Percentiles rank a stretch among this genome's conserved stretches.
These are phyloP conservation scores for Camelus bactrianus DNA, from an alignment of 2,113 vertebrate species.

Conservation along the genomic window DNA sequence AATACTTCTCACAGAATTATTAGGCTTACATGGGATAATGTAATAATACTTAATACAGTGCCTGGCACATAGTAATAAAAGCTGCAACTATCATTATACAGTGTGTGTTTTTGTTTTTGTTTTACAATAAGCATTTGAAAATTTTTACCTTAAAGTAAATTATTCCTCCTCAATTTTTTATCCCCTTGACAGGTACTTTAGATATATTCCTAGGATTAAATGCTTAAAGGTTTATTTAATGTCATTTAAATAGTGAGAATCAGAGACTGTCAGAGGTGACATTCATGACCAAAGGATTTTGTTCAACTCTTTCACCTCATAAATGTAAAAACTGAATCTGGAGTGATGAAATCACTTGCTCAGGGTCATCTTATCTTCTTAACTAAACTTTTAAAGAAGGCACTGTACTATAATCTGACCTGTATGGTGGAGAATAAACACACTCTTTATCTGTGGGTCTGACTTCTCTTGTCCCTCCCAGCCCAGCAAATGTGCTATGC, in stretches of 20 bases:
- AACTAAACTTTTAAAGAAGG: slow-evolving; percentile 26
- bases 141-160: slow-evolving; percentile 46
- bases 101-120: not conserved
- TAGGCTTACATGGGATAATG: slow-evolving; percentile 3
- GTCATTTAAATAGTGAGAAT: slow-evolving; percentile 48
- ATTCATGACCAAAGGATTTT: slow-evolving; percentile 36
- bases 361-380: slow-evolving; percentile 8
- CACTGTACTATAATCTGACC: not conserved
- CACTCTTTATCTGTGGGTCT: not conserved
- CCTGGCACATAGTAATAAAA: slow-evolving; percentile 8
- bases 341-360: not conserved
- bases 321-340: slow-evolving; percentile 23
- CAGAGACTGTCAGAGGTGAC: slow-evolving; percentile 12
- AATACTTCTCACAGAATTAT: not conserved
- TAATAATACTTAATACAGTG: not conserved
- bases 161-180: slow-evolving; percentile 14
- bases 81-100: not conserved
- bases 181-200: slow-evolving; percentile 45
- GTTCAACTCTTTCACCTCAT: slow-evolving; percentile 21
- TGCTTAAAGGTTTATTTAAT: slow-evolving; percentile 56
- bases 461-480: not conserved
- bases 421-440: not conserved
- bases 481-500: not conserved
- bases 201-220: slow-evolving; percentile 52
- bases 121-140: slow-evolving; percentile 48